Evolutionary conservation across 2,888 invertebrate species (phyloP).

Genomic region (Macrosoma leucophasiata): DNA sequence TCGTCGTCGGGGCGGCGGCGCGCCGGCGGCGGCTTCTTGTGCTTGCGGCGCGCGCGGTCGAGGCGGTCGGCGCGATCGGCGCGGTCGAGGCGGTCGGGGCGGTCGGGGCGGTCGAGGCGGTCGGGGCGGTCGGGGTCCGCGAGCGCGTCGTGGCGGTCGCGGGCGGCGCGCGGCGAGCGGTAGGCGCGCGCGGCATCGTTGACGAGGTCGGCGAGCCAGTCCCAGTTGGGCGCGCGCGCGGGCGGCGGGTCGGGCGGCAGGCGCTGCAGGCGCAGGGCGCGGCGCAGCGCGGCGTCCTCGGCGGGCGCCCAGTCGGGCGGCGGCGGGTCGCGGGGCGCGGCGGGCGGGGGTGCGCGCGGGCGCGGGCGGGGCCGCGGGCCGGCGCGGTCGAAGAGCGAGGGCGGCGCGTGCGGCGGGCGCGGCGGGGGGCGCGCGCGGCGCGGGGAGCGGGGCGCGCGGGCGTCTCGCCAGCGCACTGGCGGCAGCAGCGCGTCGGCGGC

Average conservation of each 20-base stretch:
- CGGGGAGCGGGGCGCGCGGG: slow-evolving; percentile 73
- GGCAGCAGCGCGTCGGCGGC: slow-evolving; percentile 84
- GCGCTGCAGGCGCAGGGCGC: slow-evolving; percentile 83
- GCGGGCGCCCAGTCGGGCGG: slow-evolving; percentile 92
- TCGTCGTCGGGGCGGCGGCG: slow-evolving; percentile 81
- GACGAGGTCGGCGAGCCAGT: slow-evolving; percentile 93
- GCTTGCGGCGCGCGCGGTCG: slow-evolving; percentile 92
- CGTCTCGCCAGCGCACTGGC: slow-evolving; percentile 77
- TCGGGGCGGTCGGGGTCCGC: slow-evolving; percentile 93
- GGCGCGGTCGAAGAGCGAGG: slow-evolving; percentile 82
- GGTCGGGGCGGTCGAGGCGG: slow-evolving; percentile 90
- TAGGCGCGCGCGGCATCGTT: slow-evolving; percentile 90
- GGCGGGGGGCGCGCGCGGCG: slow-evolving; percentile 78
- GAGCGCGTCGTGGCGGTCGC: slow-evolving; percentile 91
- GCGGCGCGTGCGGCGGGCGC: slow-evolving; percentile 84
- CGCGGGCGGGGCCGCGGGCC: slow-evolving; percentile 85
- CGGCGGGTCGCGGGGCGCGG: slow-evolving; percentile 82
- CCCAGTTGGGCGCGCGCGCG: slow-evolving; percentile 97
- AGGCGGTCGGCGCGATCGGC: slow-evolving; percentile 94
- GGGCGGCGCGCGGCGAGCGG: slow-evolving; percentile 93
- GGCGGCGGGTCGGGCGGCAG: slow-evolving; percentile 79
- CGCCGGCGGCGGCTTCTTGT: slow-evolving; percentile 82
- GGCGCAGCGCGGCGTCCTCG: slow-evolving; percentile 92
- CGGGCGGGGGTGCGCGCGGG: slow-evolving; percentile 77
- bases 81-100: slow-evolving; percentile 93